These are phyloP conservation scores for Sapajus apella DNA, from an alignment of 2,113 vertebrate species.

Conservation along the genomic window DNA sequence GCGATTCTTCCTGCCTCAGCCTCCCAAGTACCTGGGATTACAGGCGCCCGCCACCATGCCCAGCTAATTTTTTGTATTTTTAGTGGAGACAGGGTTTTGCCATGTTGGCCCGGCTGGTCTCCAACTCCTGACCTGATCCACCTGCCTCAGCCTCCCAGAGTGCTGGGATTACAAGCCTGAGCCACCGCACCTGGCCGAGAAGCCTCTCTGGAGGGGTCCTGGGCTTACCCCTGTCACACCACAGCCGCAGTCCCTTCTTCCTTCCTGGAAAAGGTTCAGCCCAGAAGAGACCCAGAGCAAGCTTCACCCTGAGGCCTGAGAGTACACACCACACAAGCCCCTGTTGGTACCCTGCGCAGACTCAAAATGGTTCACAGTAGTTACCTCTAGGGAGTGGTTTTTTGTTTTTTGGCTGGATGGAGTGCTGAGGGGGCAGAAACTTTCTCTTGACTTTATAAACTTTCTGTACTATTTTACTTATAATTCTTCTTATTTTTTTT, in stretches of 20 bases:
- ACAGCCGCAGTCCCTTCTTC: neutral
- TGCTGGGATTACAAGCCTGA: too few relatives aligned
- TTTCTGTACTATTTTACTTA: neutral
- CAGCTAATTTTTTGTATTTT: too few relatives aligned
- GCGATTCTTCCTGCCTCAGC: too few relatives aligned
- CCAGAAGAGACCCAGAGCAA: neutral
- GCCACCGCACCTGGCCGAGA: neutral
- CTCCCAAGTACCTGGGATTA: too few relatives aligned
- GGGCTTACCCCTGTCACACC: neutral
- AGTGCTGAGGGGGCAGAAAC: neutral
- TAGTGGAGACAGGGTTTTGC: too few relatives aligned
- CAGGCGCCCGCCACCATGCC: too few relatives aligned
- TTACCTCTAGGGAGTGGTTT: neutral
- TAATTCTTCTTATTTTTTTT: slow-evolving; percentile 13
- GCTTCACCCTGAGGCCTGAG: neutral
- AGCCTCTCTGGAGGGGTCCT: neutral
- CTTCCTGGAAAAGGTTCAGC: neutral
- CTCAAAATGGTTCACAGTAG: neutral
- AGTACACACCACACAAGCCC: neutral
- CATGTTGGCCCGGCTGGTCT: too few relatives aligned
- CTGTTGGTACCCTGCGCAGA: neutral
- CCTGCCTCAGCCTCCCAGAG: too few relatives aligned
- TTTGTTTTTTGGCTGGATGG: too few relatives aligned
- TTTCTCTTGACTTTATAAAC: neutral
- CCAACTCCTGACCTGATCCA: too few relatives aligned